Conservation (phyloP, 2,113 vertebrate genomes). For the Corydoras maculifer region DNA sequence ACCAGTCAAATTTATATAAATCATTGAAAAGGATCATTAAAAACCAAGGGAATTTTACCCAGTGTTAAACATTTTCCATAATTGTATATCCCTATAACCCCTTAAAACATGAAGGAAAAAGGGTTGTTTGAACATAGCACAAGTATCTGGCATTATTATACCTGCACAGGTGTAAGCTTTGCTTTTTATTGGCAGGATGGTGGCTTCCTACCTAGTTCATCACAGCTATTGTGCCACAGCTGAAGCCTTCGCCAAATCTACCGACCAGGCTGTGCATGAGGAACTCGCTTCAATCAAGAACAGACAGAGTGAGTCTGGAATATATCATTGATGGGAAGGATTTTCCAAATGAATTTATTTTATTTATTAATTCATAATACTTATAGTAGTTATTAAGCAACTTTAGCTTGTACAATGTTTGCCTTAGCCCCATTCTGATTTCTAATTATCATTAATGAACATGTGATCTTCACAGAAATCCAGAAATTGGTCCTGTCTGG, state of each 20-base stretch:
- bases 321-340: too few species aligned
- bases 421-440: not conserved
- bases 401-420: not conserved
- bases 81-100: not conserved
- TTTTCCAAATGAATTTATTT: too few species aligned
- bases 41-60: too few species aligned
- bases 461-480: constrained; percentile 76
- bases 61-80: too few species aligned
- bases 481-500: constrained; percentile 98
- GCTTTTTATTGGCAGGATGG: constrained; percentile 77
- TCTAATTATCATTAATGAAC: not conserved
- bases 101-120: not conserved
- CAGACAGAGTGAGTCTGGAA: constrained; percentile 84
- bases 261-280: constrained; percentile 96
- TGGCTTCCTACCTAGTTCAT: constrained; percentile 96
- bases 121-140: not conserved
- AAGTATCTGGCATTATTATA: not conserved
- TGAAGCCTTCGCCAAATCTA: constrained; percentile 96
- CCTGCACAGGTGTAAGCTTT: constrained; percentile 23
- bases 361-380: too few species aligned
- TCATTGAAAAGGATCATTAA: too few species aligned
- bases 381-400: too few species aligned
- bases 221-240: constrained; percentile 98
- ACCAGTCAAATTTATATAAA: too few species aligned
- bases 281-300: constrained; percentile 99